Evolutionary conservation across 2,797 vertebrate species (phyloP).

Genomic region (Ptychadena robeensis): DNA sequence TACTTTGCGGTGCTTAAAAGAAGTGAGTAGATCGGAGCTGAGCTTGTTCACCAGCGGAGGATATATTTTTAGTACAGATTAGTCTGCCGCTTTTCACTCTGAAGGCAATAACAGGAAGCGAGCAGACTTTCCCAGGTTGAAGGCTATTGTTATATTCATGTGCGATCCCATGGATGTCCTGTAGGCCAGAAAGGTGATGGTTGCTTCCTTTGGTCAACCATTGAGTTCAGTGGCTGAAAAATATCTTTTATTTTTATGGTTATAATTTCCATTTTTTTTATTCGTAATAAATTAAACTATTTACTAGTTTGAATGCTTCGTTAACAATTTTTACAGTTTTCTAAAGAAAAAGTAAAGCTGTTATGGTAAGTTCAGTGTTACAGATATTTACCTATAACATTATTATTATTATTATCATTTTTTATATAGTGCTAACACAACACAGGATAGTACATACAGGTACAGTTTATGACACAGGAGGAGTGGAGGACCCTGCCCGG

Average conservation of each 20-base stretch:
- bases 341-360: no score
- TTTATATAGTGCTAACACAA: no score
- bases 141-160: constrained; percentile 33
- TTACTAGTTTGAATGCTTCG: no score
- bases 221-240: neutral
- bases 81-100: constrained; percentile 64
- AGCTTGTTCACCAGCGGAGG: neutral
- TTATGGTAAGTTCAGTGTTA: no score
- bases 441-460: no score
- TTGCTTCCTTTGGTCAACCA: neutral
- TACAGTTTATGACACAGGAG: no score
- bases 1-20: neutral
- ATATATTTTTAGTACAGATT: constrained; percentile 34
- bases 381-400: no score
- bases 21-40: constrained; percentile 6
- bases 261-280: neutral
- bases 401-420: no score
- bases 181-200: constrained; percentile 25
- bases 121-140: constrained; percentile 64
- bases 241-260: neutral
- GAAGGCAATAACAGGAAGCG: constrained; percentile 69
- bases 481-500: no score
- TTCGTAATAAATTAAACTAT: no score
- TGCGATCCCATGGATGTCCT: constrained; percentile 64
- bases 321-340: no score